A percentile compares a stretch with the other conserved stretches of the same genome.
These are phyloP conservation scores for Cercopithecus diana DNA, from an alignment of 2,797 vertebrate species.

Conservation along the genomic window DNA sequence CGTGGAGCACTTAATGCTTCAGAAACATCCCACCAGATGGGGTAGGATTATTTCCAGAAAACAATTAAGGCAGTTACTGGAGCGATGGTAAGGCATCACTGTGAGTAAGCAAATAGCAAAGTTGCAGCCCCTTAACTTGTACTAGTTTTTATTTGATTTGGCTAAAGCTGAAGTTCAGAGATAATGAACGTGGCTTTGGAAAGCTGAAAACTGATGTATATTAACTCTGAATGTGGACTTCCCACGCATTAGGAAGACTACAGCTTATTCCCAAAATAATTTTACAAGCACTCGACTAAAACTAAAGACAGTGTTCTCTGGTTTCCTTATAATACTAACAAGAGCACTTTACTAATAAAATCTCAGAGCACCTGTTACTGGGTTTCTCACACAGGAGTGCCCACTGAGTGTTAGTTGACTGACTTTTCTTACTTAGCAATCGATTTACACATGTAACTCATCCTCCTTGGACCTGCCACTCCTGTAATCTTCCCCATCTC, in stretches of 20 bases:
- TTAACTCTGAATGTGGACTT: slow-evolving; percentile 64
- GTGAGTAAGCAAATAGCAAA: slow-evolving; percentile 77
- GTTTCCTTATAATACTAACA: slow-evolving; percentile 41
- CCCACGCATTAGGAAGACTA: slow-evolving; percentile 18
- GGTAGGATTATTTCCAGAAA: slow-evolving; percentile 82
- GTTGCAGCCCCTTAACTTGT: slow-evolving; percentile 70
- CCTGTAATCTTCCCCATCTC: background rate
- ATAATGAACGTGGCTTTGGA: slow-evolving; percentile 74
- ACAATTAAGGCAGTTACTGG: slow-evolving; percentile 79
- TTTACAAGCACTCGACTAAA: slow-evolving; percentile 57
- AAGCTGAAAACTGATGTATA: slow-evolving; percentile 55
- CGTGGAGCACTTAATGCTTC: slow-evolving; percentile 79
- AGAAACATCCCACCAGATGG: slow-evolving; percentile 80
- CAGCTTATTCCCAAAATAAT: slow-evolving; percentile 66
- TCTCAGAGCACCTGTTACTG: background rate
- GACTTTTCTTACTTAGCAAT: background rate
- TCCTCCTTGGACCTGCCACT: background rate
- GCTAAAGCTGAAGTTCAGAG: slow-evolving; percentile 79
- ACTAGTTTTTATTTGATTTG: slow-evolving; percentile 72
- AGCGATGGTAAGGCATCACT: slow-evolving; percentile 75
- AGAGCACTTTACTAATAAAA: slow-evolving; percentile 41
- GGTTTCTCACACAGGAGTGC: background rate
- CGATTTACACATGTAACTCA: background rate
- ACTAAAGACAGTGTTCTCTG: slow-evolving; percentile 50
- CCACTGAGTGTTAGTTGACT: background rate